A percentile compares a stretch with the other conserved stretches of the same genome.
phyloP scores from a whole-genome alignment of 2,113 vertebrate species.

The Alces alces region DNA sequence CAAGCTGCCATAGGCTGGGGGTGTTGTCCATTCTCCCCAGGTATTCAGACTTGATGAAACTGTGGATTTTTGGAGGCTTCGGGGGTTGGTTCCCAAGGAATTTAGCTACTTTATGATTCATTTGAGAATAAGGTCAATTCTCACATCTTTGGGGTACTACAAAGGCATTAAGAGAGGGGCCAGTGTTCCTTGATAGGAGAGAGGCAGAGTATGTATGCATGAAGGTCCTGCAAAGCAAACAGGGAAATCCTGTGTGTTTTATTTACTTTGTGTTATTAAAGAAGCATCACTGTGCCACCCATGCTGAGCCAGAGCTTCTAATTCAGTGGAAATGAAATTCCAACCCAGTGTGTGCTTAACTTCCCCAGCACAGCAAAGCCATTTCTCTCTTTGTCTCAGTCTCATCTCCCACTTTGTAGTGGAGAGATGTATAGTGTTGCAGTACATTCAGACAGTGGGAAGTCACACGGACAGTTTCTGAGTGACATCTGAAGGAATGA shows the following conservation, averaged over 20 bases:
- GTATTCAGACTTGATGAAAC: not conserved
- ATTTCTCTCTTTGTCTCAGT: not conserved
- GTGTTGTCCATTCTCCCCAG: not conserved
- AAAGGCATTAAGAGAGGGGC: not conserved
- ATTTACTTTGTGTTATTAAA: constrained; percentile 60
- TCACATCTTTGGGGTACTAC: not conserved
- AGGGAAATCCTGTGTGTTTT: not conserved
- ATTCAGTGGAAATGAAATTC: constrained; percentile 53
- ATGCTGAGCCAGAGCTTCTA: constrained; percentile 23
- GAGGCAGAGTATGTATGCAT: not conserved
- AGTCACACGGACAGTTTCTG: not conserved
- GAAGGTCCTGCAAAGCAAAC: constrained; percentile 26
- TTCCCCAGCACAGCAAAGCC: not conserved
- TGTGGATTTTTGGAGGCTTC: not conserved
- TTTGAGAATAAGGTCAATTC: not conserved
- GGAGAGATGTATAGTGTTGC: not conserved
- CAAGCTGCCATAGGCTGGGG: not conserved
- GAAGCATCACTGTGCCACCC: not conserved
- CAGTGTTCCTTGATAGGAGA: not conserved
- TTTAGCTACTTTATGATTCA: not conserved
- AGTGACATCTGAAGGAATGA: not conserved
- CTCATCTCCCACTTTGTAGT: not conserved
- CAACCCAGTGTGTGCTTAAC: not conserved
- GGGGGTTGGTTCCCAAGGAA: not conserved
- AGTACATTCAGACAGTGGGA: not conserved